Evolutionary conservation across 2,888 invertebrate genomes (phyloP), one percentile per base, ranked within the genome.

Genomic region (Mechanitis mazaeus): DNA sequence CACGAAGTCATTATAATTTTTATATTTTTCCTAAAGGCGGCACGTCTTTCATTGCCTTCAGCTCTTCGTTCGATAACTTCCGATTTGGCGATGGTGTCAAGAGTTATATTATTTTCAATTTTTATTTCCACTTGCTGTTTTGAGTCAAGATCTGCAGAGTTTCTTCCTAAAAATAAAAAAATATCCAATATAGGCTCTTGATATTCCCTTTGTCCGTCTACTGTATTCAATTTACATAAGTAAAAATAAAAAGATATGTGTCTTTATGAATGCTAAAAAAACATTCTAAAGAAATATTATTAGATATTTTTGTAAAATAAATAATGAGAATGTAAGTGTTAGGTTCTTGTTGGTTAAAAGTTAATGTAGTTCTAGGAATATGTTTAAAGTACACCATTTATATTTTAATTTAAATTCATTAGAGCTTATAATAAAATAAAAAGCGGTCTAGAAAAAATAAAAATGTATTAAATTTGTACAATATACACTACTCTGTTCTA

Each of bases 151-250:
- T 78, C 84, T 73, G 80, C 79, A 55, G 72, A 69, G 80, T 83
- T 83, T 77, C 79, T 79, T 84, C 89, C 88, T 89, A 89, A 87
- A 89, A 89, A 89, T 86, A 89, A 88, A 87, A 50, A 87, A 88
- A 84, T 67, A 74, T 78, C 83, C 79, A 75, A 82, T 88, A 81
- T 83, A 84, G 79, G 77, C 65, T 75, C 75, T 66, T 70, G 50
- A n/a, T 50, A 57, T 69, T 69, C 57, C 58, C 70, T 71, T 69
- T 65, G 66, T 63, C 47, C 60, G 62, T 64, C 45, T 58, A 59
- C 57, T 56, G 45, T 20, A 54, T 56, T 54, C 33, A 35, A 57
- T 54, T 45, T 45, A 42, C 38, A 11, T 9, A 33, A 60, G 20
- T 42, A 35, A 60, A 55, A 38, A 31, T 1, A 54, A 45, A 54